These are phyloP conservation scores for Emydoidea blandingii DNA, from an alignment of 2,797 vertebrate genomes.

Conservation along the genomic window DNA sequence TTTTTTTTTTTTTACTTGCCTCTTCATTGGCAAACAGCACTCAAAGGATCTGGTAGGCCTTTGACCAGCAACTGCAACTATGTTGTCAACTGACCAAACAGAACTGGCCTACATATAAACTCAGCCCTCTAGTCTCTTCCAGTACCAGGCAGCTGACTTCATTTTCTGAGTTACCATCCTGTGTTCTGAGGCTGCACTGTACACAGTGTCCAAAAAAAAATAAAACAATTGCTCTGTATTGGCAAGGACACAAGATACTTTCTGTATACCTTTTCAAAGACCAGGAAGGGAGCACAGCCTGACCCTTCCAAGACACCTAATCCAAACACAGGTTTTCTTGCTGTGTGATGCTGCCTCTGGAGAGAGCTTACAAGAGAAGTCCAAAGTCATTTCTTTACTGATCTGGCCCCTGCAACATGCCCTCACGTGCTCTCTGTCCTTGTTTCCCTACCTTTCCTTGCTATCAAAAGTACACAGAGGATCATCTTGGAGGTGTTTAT, in stretches of 20 bases:
- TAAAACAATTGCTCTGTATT: background rate
- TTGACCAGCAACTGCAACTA: constrained; percentile 26
- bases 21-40: background rate
- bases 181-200: constrained; percentile 6
- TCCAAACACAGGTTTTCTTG: background rate
- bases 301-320: background rate
- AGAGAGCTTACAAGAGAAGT: background rate
- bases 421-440: background rate
- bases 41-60: background rate
- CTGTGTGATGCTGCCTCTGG: background rate
- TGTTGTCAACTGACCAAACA: background rate
- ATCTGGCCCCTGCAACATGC: background rate
- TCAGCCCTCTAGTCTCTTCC: background rate
- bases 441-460: background rate
- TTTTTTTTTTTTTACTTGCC: background rate
- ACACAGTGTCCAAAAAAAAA: background rate
- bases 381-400: background rate
- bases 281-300: background rate
- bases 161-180: constrained; percentile 11
- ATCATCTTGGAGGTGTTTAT: background rate
- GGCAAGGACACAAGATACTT: background rate
- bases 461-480: background rate
- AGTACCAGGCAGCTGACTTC: constrained; percentile 2
- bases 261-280: background rate
- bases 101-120: background rate